Evolutionary conservation across 1,140 invertebrate genomes (phyloP).

Genomic region (Mesaphorura yosii): DNA sequence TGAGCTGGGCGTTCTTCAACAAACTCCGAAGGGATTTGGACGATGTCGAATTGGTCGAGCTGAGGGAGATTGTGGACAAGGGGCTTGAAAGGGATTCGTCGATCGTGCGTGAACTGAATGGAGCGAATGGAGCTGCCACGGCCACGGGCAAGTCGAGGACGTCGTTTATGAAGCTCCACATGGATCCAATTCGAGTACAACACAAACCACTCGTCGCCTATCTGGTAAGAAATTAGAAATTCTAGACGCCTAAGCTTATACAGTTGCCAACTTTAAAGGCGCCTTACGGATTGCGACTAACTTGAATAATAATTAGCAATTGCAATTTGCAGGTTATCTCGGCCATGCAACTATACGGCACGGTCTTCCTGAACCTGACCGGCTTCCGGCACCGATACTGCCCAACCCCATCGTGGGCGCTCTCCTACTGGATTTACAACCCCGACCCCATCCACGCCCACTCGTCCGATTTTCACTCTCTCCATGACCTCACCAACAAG

Average conservation of each 20-base stretch:
- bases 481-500: not conserved
- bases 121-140: too few species aligned
- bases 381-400: too few species aligned
- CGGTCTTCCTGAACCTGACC: too few species aligned
- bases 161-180: slow-evolving; percentile 12
- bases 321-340: slow-evolving; percentile 3
- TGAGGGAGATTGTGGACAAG: not conserved
- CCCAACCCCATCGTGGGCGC: too few species aligned
- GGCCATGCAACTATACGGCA: not conserved
- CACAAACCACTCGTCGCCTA: slow-evolving; percentile 16
- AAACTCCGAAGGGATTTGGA: not conserved
- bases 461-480: too few species aligned
- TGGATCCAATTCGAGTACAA: slow-evolving; percentile 12
- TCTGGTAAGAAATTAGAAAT: slow-evolving; percentile 6
- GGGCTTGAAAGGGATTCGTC: not conserved
- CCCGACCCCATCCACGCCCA: not conserved
- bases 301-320: not conserved
- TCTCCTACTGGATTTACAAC: slow-evolving; percentile 13
- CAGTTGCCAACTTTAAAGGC: not conserved
- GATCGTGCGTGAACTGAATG: too few species aligned
- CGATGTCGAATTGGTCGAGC: not conserved
- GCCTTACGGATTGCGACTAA: not conserved
- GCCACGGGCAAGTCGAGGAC: not conserved
- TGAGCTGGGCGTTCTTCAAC: slow-evolving; percentile 8
- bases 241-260: not conserved